Evolutionary conservation across 2,888 invertebrate species (phyloP), one percentile per base, ranked within the genome.

Genomic region (Pecten maximus): DNA sequence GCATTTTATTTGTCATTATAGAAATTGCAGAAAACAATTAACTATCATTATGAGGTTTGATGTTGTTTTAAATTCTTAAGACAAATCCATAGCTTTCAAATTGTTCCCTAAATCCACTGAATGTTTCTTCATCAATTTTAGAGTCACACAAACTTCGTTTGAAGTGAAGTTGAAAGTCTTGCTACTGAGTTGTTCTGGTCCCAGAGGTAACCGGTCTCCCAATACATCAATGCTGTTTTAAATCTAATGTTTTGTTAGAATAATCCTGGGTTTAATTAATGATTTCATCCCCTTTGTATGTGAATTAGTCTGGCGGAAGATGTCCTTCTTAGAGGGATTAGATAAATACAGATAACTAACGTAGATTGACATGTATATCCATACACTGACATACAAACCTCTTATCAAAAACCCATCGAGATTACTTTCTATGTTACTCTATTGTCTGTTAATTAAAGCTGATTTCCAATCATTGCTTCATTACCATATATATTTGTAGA

Each of bases 261-360:
- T 74, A 15, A 74, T 74, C 35, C 74, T 74, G 35, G 0, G 28
- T 74, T 74, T 74, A 74, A 74, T 74, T 74, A 74, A 28, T 35
- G 35, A 74, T 74, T 74, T 28, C 74, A 74, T 74, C 35, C 19
- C 74, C 74, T 74, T 74, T 74, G 74, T 74, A 28, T 74, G 74
- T 28, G 74, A 74, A 74, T 35, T 10, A 74, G 28, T 23, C 35
- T 74, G 74, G 28, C 74, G 74, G 28, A 74, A 74, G 74, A 74
- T 74, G 35, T 10, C 35, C 1, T 28, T 23, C 23, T 74, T 23
- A 35, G 35, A 23, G 15, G 74, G 35, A 74, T 74, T 74, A 74
- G 74, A 74, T 74, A 28, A 35, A 28, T 74, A 28, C 23, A 23
- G 74, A 74, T 74, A 74, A 10, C 19, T 74, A 35, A 35, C 28